These are phyloP conservation scores for Burhinus oedicnemus DNA, from an alignment of 2,113 vertebrate genomes.

Conservation along the genomic window DNA sequence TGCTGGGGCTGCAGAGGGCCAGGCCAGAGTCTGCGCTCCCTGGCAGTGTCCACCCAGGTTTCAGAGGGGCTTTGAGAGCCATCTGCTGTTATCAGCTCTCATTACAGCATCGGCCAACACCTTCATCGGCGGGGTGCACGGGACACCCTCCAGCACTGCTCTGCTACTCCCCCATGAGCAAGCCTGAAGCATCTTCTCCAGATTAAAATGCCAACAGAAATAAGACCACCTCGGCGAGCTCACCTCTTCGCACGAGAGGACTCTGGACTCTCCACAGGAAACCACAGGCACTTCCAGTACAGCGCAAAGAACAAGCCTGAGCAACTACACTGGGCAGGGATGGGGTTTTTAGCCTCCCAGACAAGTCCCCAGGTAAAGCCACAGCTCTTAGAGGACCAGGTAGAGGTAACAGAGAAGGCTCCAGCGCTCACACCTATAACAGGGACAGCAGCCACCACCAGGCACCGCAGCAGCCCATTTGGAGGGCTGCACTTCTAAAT, in stretches of 20 bases:
- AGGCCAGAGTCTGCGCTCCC: not conserved
- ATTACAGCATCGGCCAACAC: not conserved
- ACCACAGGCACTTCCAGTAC: too few relatives aligned
- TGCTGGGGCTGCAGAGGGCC: not conserved
- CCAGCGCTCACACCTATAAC: rapidly evolving
- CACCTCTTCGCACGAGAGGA: rapidly evolving
- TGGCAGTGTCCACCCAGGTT: rapidly evolving
- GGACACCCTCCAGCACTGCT: not conserved
- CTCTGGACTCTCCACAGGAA: rapidly evolving
- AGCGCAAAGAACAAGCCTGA: rapidly evolving
- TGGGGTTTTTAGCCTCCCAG: not conserved
- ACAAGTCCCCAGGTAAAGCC: not conserved
- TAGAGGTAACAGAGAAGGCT: too few relatives aligned
- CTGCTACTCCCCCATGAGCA: not conserved
- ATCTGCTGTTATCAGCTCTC: not conserved
- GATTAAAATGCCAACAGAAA: not conserved
- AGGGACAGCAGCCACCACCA: not conserved
- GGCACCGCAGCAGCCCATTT: rapidly evolving
- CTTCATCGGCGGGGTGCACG: not conserved
- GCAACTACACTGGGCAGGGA: rapidly evolving
- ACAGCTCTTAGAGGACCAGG: not conserved
- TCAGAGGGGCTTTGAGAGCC: not conserved
- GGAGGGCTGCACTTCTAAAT: too few relatives aligned
- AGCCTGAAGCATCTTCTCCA: not conserved
- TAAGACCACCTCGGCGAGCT: too few relatives aligned